These are phyloP conservation scores for Autographa pulchrina DNA, from an alignment of 2,888 invertebrate species.

Conservation along the genomic window DNA sequence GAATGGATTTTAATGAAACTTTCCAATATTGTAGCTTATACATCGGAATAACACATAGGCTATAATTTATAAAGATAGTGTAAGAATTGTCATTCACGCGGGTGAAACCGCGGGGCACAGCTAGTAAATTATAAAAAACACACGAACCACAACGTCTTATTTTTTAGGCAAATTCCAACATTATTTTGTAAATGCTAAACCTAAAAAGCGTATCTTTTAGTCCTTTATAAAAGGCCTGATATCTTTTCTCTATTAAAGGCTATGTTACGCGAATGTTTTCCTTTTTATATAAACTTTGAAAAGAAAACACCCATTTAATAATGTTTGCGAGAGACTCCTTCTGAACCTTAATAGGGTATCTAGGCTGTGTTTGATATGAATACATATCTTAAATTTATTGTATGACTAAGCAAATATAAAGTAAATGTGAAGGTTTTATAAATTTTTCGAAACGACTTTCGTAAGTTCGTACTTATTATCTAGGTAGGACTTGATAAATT, in stretches of 20 bases:
- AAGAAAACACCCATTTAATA: conserved; percentile 38
- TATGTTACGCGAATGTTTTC: conserved; percentile 12
- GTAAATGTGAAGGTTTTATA: background rate
- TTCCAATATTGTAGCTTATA: no score
- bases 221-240: conserved; percentile 17
- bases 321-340: conserved; percentile 31
- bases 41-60: no score
- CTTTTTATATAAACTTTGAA: conserved; percentile 29
- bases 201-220: conserved; percentile 19
- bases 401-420: conserved; percentile 1
- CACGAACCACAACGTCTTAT: conserved; percentile 4
- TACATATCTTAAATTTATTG: conserved; percentile 6
- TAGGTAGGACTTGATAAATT: no score
- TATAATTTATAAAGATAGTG: no score
- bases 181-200: conserved; percentile 9
- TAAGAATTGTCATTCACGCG: no score
- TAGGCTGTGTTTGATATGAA: conserved; percentile 10
- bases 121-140: background rate
- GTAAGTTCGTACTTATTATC: no score
- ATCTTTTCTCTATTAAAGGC: conserved; percentile 25
- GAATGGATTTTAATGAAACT: no score
- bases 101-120: no score
- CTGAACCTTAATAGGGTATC: conserved; percentile 15
- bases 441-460: no score
- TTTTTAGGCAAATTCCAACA: background rate